Evolutionary conservation across 2,888 invertebrate genomes (phyloP), one percentile per base, ranked within the genome.

Genomic region (Andricus curvator): DNA sequence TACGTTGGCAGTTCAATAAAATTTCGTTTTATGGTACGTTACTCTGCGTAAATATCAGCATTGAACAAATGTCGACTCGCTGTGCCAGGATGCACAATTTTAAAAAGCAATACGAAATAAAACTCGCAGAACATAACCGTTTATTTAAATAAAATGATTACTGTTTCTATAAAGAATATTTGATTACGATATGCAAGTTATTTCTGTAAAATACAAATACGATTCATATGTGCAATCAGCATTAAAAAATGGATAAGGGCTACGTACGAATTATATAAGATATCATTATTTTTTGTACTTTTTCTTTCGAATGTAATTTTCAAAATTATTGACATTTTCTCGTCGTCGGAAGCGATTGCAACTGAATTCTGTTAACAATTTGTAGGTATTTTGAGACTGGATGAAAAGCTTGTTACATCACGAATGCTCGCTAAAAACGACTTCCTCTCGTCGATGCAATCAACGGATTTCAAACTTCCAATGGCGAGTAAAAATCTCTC

Each of bases 1-100:
- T 56, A n/a, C 56, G 74, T 56, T 74, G 56, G 74, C 33, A 56
- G 56, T 74, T 74, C 56, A 74, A 74, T 56, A 56, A 74, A 74
- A 74, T 74, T 33, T 74, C 74, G 48, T 33, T 74, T 74, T 33
- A 74, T 74, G 74, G 74, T 56, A 74, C 74, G 74, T 56, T 74
- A 56, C 56, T 33, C 74, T 37, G 33, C 56, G 74, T 74, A 48
- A 74, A 74, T 74, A 74, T 74, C 56, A 33, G 74, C 37, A 56
- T 51, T 33, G 74, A 33, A 74, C 33, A 51, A 70, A 74, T 56
- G 51, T 13, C 74, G 29, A 70, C 11, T 51, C n/a, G 25, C 33
- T 48, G 22, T 20, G 20, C 25, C 51, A 25, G 74, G 56, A 56
- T 56, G 33, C n/a, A 56, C 1, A 74, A 20, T 51, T 56, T 29